Evolutionary conservation across 2,113 vertebrate species (phyloP), one percentile per base, ranked within the genome.

Genomic region (Cryptomyrus ogoouensis): DNA sequence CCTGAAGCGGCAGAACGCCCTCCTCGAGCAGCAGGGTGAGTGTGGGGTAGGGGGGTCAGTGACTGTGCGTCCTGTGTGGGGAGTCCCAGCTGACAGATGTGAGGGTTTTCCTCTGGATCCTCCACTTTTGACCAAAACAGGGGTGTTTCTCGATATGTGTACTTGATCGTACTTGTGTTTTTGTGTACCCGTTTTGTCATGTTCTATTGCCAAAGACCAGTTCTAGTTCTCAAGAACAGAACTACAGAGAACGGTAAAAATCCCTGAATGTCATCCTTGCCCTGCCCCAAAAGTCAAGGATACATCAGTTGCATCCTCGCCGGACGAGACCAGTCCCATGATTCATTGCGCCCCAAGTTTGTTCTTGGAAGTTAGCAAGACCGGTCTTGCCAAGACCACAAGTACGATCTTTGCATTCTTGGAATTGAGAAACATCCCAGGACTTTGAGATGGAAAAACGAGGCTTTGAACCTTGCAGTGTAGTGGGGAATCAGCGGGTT

Each of bases 21-120:
- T 98, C 91, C 94, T 99, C 95, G 98, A 99, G 94, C 98, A 99
- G 93, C 97, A 99, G 95, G 98, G 98, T 98, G 91, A 95, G 95
- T 53, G 47, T 1, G 15, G 62, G 27, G n/a, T 5, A 4, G 49
- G 47, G 50, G 46, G 27, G 39, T 70, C 53, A 24, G 49, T 58
- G 27, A n/a, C 15, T 19, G 87, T 12, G 31, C 1, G 1, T 9
- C 9, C 53, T 66, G 58, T 9, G 42, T 44, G 42, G 83, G 46
- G 83, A 12, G 21, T 13, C 46, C 8, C 46, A 6, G 21, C 44
- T 80, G 62, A 27, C 12, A 27, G 13, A 39, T 42, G 10, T 77
- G 1, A 77, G 13, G 31, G 7, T 31, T 27, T 27, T 77, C 31
- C 70, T 77, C 6, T 15, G 74, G 31, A 35, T 80, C 13, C 31